Conservation (phyloP, 2,888 invertebrate species). For the Invenusta paracnida region DNA sequence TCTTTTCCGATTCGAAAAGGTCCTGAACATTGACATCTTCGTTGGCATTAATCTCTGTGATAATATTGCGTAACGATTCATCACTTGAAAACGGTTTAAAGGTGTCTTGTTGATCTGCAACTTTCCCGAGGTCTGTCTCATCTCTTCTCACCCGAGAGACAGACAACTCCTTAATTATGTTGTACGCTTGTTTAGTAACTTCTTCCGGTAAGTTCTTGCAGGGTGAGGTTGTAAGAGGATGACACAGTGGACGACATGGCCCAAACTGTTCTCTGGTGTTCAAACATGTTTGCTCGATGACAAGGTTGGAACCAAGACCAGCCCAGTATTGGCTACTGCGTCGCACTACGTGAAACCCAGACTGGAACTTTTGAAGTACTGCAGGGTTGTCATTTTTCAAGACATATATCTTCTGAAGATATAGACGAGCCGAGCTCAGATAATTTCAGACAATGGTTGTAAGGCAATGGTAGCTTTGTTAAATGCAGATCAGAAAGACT, state of each 20-base stretch:
- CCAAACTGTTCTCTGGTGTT: too few relatives aligned
- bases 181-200: background rate
- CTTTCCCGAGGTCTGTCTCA: background rate
- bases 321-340: too few relatives aligned
- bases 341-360: too few relatives aligned
- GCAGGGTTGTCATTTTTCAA: slow-evolving; percentile 11
- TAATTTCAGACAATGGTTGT: background rate
- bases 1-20: background rate
- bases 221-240: background rate
- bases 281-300: too few relatives aligned
- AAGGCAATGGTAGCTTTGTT: too few relatives aligned
- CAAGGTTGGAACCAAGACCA: too few relatives aligned
- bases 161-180: background rate
- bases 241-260: background rate
- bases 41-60: background rate
- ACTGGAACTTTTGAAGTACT: background rate
- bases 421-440: slow-evolving; percentile 10
- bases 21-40: background rate
- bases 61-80: background rate
- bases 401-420: background rate
- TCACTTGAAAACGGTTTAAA: background rate
- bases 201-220: background rate
- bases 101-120: background rate
- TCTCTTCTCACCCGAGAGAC: background rate
- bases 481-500: too few relatives aligned